phyloP scores from a whole-genome alignment of 2,797 vertebrate species.

The Hyperoplus immaculatus region DNA sequence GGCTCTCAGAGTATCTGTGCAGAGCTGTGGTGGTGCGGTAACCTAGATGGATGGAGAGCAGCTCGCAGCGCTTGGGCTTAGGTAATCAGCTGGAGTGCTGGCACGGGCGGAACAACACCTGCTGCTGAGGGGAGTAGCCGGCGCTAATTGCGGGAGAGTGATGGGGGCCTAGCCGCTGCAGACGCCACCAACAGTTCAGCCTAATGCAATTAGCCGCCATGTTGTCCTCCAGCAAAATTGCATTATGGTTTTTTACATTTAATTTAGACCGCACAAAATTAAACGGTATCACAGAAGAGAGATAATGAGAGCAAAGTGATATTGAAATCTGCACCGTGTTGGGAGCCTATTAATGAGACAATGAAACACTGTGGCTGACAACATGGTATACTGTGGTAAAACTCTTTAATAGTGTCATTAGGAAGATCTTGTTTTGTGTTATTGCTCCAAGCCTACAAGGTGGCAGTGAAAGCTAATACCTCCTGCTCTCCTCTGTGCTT shows the following conservation, averaged over 20 bases:
- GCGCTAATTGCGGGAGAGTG: slow-evolving; percentile 77
- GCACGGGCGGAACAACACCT: slow-evolving; percentile 81
- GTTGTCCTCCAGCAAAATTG: slow-evolving; percentile 80
- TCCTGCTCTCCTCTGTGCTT: slow-evolving; percentile 19
- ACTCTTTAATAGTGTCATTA: slow-evolving; percentile 73
- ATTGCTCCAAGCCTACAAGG: slow-evolving; percentile 52
- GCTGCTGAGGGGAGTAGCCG: slow-evolving; percentile 79
- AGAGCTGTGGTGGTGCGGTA: slow-evolving; percentile 52
- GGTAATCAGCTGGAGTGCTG: slow-evolving; percentile 84
- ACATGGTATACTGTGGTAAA: slow-evolving; percentile 71
- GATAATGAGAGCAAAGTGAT: slow-evolving; percentile 81
- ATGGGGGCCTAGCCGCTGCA: slow-evolving; percentile 69
- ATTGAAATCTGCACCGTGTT: slow-evolving; percentile 76
- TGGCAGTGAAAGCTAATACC: slow-evolving; percentile 47
- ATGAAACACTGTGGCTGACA: slow-evolving; percentile 67
- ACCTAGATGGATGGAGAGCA: slow-evolving; percentile 76
- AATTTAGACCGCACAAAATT: slow-evolving; percentile 81
- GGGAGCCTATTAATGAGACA: slow-evolving; percentile 83
- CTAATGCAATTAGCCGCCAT: slow-evolving; percentile 83
- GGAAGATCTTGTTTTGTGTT: slow-evolving; percentile 54
- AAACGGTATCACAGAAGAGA: slow-evolving; percentile 80
- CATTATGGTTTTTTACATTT: slow-evolving; percentile 83
- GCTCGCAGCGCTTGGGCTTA: slow-evolving; percentile 60
- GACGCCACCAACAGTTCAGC: slow-evolving; percentile 71
- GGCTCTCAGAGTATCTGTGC: slow-evolving; percentile 57